phyloP scores from a whole-genome alignment of 2,113 vertebrate genomes.

The Leuciscus idus region DNA sequence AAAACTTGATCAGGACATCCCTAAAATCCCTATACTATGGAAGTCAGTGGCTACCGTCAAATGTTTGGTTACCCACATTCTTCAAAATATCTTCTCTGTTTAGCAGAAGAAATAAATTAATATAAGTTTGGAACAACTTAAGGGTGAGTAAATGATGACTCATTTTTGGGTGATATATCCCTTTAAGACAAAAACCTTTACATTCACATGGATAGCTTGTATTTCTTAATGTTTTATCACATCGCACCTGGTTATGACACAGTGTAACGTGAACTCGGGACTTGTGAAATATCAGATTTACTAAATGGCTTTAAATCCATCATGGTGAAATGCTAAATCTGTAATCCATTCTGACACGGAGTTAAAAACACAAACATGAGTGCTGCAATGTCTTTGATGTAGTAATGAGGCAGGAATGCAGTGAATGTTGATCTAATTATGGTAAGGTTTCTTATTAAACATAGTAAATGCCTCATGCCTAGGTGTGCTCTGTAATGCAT shows the following conservation, averaged over 20 bases:
- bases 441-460: constrained; percentile 34
- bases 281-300: constrained; percentile 21
- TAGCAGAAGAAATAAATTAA: too few species aligned
- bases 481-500: neutral
- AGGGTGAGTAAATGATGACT: too few species aligned
- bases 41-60: too few species aligned
- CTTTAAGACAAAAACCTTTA: too few species aligned
- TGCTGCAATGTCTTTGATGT: constrained; percentile 19
- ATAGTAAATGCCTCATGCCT: neutral
- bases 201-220: too few species aligned
- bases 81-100: too few species aligned
- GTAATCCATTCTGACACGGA: constrained; percentile 38
- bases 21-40: too few species aligned
- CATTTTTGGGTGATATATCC: too few species aligned
- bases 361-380: constrained; percentile 45
- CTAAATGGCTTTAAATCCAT: neutral
- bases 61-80: too few species aligned
- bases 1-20: too few species aligned
- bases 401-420: constrained; percentile 52
- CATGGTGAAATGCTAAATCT: constrained; percentile 31
- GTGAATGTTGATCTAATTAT: constrained; percentile 54
- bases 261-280: neutral
- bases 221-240: neutral
- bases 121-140: too few species aligned
- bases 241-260: neutral